Evolutionary conservation across 1,140 invertebrate genomes (phyloP).

Genomic region (Hycleus phaleratus): DNA sequence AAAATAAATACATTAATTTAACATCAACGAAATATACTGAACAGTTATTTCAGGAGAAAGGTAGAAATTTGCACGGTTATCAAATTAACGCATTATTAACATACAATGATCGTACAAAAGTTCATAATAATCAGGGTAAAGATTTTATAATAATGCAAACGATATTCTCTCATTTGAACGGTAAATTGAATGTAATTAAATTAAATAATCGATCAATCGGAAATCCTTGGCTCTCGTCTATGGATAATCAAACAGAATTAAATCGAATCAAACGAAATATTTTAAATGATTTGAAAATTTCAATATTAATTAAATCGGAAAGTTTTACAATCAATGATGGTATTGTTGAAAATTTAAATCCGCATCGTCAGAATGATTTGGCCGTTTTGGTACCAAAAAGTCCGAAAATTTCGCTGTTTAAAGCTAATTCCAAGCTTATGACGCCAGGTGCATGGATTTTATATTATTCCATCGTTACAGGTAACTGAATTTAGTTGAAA

Average conservation of each 20-base stretch:
- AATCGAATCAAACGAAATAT: background rate
- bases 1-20: conserved; percentile 1
- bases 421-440: background rate
- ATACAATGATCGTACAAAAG: conserved; percentile 2
- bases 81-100: conserved; percentile 3
- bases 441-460: background rate
- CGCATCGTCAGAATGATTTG: conserved; percentile 7
- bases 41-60: conserved; percentile 6
- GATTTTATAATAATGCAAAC: conserved; percentile 1
- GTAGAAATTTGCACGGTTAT: background rate
- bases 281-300: conserved; percentile 2
- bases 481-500: too few species aligned
- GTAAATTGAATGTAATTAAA: background rate
- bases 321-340: conserved; percentile 1
- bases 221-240: conserved; percentile 5
- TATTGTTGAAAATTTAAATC: conserved; percentile 7
- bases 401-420: background rate
- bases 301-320: conserved; percentile 9
- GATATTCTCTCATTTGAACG: conserved; percentile 5
- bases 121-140: background rate
- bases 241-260: background rate
- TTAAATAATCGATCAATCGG: background rate
- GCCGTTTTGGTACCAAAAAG: conserved; percentile 3
- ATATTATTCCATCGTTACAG: background rate
- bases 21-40: background rate